Evolutionary conservation across 2,113 vertebrate species (phyloP), one percentile per base, ranked within the genome.

Genomic region (Elaphurus davidianus): DNA sequence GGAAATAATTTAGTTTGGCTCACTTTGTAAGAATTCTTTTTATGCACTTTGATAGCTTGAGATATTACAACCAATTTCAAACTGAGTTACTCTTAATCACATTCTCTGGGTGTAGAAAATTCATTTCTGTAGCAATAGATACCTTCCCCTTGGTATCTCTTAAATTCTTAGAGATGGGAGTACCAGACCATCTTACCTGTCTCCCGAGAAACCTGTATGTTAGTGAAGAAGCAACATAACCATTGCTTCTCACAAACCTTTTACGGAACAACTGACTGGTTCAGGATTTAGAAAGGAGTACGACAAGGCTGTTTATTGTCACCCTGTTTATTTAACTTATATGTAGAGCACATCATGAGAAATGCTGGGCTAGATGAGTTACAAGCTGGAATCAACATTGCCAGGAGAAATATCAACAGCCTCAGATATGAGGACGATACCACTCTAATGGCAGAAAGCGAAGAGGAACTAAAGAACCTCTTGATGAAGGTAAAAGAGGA

Each of bases 21-120:
- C 27, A 62, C 55, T 62, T 79, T 87, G 19, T 45, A 79, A 79
- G 45, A 78, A 94, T 62, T 87, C 55, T 87, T 9, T 52, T 87
- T 19, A 79, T 79, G 43, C 12, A 52, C 25, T 4, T 84, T 78
- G 64, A 40, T 86, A 43, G 25, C 43, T 86, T 57, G 43, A 76
- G 54, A 47, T 50, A 54, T 78, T 33, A 14, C 23, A 47, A 28
- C 57, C 23, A 52, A 43, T 79, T 87, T 76, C 28, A 78, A 27
- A 52, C 54, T 55, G 7, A 43, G 17, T 62, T 62, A 76, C 30
- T 78, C 16, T 67, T 43, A 62, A 54, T 62, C 47, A 89, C 54
- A 40, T 55, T 55, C 47, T 15, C 81, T 84, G 11, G 81, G 9
- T 55, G 28, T 55, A 43, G 17, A 67, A n/a, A 71, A 57, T 71